Evolutionary conservation across 2,113 vertebrate species (phyloP).

Genomic region (Melospiza melodia): DNA sequence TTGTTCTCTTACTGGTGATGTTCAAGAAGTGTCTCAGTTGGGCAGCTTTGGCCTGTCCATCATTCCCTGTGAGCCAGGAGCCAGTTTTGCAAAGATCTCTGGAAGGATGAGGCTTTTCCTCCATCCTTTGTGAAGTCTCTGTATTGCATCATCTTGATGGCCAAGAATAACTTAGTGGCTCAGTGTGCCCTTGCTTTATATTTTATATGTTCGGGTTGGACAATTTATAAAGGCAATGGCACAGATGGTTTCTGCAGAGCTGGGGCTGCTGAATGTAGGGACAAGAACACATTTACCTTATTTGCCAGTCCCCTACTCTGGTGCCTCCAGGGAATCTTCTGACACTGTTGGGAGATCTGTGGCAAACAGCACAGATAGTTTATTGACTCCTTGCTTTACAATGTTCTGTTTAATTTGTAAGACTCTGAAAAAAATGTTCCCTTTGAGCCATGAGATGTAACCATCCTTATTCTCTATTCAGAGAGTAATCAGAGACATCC

Average conservation of each 20-base stretch:
- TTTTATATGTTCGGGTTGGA: neutral
- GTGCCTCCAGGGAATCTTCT: neutral
- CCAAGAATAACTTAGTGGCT: neutral
- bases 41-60: neutral
- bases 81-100: neutral
- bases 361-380: neutral
- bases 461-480: conserved; percentile 2
- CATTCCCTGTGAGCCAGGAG: neutral
- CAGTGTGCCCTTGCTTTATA: neutral
- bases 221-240: fast-evolving
- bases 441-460: conserved; percentile 30
- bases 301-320: neutral
- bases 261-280: neutral
- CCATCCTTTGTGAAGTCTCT: neutral
- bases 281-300: neutral
- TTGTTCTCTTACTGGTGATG: neutral
- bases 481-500: conserved; percentile 51
- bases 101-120: neutral
- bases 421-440: neutral
- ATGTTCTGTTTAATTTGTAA: neutral
- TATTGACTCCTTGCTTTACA: neutral
- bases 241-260: neutral
- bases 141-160: neutral
- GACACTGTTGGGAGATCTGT: neutral
- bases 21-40: neutral